These are phyloP conservation scores for Lysandra bellargus DNA, from an alignment of 2,888 invertebrate genomes.

Conservation along the genomic window DNA sequence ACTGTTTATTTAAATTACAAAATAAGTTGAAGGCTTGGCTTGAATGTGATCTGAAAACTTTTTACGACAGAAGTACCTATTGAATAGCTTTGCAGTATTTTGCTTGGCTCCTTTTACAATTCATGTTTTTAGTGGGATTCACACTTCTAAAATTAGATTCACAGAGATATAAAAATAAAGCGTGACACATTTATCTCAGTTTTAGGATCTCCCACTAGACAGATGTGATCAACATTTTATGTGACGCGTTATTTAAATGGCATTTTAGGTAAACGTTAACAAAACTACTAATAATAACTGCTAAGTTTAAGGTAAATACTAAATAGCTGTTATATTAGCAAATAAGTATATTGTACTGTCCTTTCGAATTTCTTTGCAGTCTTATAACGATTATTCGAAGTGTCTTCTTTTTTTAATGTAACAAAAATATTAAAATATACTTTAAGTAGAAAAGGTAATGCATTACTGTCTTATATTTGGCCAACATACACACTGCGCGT, in stretches of 20 bases:
- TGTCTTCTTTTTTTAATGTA: not conserved
- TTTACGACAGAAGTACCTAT: no score
- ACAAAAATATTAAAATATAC: not conserved
- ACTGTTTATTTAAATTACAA: no score
- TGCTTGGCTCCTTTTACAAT: no score
- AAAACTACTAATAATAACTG: no score
- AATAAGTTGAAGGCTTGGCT: no score
- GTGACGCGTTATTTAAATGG: not conserved
- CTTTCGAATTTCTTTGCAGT: not conserved
- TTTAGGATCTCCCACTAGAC: slow-evolving; percentile 30
- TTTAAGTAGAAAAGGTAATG: not conserved
- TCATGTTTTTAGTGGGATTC: not conserved
- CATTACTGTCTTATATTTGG: slow-evolving; percentile 21
- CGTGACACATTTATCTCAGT: slow-evolving; percentile 29
- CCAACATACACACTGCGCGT: slow-evolving; percentile 24
- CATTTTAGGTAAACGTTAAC: no score
- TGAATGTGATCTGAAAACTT: no score
- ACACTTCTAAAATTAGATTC: slow-evolving; percentile 19
- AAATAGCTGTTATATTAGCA: no score
- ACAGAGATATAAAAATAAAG: slow-evolving; percentile 12
- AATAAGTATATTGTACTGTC: no score
- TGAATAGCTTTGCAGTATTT: no score
- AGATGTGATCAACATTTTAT: slow-evolving; percentile 22
- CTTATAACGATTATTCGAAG: not conserved
- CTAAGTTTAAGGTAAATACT: no score